Conservation (phyloP, 2,797 vertebrate genomes). For the Monodelphis domestica region DNA sequence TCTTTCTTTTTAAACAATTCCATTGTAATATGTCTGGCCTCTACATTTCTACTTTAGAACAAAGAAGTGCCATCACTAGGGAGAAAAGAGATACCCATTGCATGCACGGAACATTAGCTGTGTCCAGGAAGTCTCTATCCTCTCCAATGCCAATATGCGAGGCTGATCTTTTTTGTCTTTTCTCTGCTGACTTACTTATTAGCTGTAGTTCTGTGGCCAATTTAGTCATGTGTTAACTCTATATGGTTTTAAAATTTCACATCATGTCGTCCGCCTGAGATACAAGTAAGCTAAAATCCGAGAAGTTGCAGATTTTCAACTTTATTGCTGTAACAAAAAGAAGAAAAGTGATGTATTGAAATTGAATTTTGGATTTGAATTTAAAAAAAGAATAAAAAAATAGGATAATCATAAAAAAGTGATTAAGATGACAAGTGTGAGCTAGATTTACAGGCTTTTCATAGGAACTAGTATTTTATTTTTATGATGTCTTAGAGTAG, state of each 20-base stretch:
- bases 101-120: not conserved
- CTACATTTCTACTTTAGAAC: conserved; percentile 65
- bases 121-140: not conserved
- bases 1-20: conserved; percentile 76
- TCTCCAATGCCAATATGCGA: not conserved
- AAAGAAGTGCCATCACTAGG: conserved; percentile 49
- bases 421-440: conserved; percentile 44
- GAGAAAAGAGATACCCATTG: conserved; percentile 9
- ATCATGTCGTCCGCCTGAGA: conserved; percentile 10
- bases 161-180: not conserved
- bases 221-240: not conserved
- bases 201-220: not conserved
- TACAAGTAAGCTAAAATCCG: not conserved
- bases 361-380: too few species aligned
- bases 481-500: conserved; percentile 57
- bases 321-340: conserved; percentile 6
- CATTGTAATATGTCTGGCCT: conserved; percentile 58
- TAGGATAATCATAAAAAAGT: conserved; percentile 50
- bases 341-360: not conserved
- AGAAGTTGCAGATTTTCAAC: conserved; percentile 43
- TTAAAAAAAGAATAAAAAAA: conserved; percentile 31
- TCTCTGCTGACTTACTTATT: not conserved
- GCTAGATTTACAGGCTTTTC: conserved; percentile 42
- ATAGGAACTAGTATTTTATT: conserved; percentile 60
- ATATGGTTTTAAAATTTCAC: conserved; percentile 5